A percentile compares a stretch with the other conserved stretches of the same genome.
phyloP scores from a whole-genome alignment of 92 coral and sea anemone species.

The Zoanthus solanderi region DNA sequence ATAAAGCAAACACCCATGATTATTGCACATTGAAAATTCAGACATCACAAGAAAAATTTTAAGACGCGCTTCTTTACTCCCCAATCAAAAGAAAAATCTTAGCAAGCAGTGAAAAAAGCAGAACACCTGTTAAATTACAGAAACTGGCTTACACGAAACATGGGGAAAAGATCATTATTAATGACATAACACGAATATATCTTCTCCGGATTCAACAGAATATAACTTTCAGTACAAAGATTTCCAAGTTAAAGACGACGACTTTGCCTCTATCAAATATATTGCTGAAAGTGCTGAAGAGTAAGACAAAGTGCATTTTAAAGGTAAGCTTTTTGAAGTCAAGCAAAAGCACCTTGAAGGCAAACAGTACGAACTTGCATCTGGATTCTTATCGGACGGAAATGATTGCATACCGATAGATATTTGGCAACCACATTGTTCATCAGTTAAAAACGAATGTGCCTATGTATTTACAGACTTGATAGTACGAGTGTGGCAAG shows the following conservation, averaged over 20 bases:
- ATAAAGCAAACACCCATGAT: conserved; percentile 15
- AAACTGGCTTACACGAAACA: conserved; percentile 20
- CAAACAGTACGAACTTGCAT: conserved; percentile 45
- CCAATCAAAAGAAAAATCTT: conserved; percentile 32
- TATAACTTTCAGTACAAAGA: conserved; percentile 53
- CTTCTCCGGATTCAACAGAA: conserved; percentile 39
- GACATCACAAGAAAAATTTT: conserved; percentile 11
- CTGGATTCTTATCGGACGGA: conserved; percentile 59
- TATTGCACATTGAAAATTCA: conserved; percentile 32
- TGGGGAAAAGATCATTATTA: conserved; percentile 43
- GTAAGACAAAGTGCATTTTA: conserved; percentile 54
- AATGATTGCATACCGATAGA: conserved; percentile 40
- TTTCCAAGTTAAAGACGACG: conserved; percentile 53
- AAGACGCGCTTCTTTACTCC: conserved; percentile 41
- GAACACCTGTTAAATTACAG: conserved; percentile 33
- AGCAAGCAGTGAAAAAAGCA: conserved; percentile 16
- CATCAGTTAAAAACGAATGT: conserved; percentile 46
- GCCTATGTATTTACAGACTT: conserved; percentile 45
- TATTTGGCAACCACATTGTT: conserved; percentile 59
- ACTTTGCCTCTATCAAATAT: conserved; percentile 44
- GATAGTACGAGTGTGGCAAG: conserved; percentile 62
- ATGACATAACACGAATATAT: conserved; percentile 11
- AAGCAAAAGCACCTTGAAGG: conserved; percentile 13
- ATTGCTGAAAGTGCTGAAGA: conserved; percentile 47
- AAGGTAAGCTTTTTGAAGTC: conserved; percentile 23